Percentiles rank a stretch among this genome's conserved stretches.
phyloP scores from a whole-genome alignment of 2,797 vertebrate genomes.

The Myioborus miniatus region DNA sequence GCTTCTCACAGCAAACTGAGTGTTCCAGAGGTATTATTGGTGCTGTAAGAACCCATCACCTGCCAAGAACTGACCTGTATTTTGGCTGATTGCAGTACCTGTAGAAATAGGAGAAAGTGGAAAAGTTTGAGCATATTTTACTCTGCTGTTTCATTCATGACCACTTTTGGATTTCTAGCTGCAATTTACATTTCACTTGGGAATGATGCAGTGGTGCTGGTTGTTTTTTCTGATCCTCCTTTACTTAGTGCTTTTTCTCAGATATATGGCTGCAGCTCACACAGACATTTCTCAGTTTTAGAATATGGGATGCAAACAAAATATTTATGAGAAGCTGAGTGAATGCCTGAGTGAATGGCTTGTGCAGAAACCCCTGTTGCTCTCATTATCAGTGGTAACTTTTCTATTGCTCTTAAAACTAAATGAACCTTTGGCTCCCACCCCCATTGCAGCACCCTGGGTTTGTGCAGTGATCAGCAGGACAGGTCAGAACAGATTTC shows the following conservation, averaged over 20 bases:
- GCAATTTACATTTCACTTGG: neutral
- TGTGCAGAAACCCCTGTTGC: neutral
- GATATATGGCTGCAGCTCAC: neutral
- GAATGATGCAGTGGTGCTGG: neutral
- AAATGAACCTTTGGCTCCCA: neutral
- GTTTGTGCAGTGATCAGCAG: neutral
- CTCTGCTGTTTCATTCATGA: neutral
- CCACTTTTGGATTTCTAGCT: neutral
- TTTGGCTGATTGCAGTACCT: neutral
- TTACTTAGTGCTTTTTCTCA: neutral
- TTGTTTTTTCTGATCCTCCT: neutral
- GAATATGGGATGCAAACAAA: neutral
- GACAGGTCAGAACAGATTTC: neutral
- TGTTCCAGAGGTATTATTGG: neutral
- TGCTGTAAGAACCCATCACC: neutral
- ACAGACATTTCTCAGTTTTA: neutral
- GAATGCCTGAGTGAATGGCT: neutral
- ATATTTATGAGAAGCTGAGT: neutral
- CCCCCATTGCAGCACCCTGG: neutral
- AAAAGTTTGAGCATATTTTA: neutral
- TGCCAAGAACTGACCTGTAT: neutral
- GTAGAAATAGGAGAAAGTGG: neutral
- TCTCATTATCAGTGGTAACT: neutral
- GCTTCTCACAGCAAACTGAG: neutral
- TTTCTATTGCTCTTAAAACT: neutral